These are phyloP conservation scores for Chondrilla cf. caribensis DNA, from an alignment of 37 sponge, comb jelly and placozoan genomes.

Conservation along the genomic window DNA sequence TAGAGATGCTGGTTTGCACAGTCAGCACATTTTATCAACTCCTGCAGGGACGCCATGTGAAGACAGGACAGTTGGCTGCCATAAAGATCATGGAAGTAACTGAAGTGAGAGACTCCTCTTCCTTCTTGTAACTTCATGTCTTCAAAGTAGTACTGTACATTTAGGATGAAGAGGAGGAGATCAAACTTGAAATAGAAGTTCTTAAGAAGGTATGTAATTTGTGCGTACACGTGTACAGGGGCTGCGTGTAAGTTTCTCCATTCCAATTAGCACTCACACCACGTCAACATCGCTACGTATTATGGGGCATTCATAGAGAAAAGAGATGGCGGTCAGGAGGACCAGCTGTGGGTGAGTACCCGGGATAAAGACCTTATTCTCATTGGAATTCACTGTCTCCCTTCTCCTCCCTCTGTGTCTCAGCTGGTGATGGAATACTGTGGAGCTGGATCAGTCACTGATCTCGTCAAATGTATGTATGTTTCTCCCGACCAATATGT, in stretches of 20 bases:
- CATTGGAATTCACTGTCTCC: background rate
- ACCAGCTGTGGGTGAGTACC: slow-evolving; percentile 87
- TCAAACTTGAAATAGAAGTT: slow-evolving; percentile 90
- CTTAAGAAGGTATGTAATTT: slow-evolving; percentile 71
- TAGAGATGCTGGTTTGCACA: too few species aligned
- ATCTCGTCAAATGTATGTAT: slow-evolving; percentile 66
- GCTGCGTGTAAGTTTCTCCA: background rate
- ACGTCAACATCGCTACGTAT: slow-evolving; percentile 95
- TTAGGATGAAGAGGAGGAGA: slow-evolving; percentile 97
- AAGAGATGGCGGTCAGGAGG: slow-evolving; percentile 70
- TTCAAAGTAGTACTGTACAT: background rate
- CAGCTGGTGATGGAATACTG: slow-evolving; percentile 99
- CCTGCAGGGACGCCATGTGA: slow-evolving; percentile 46
- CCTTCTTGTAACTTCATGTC: background rate
- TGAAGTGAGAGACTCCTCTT: slow-evolving; percentile 50
- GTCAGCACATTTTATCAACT: too few species aligned
- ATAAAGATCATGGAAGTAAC: slow-evolving; percentile 98
- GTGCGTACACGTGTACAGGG: slow-evolving; percentile 2
- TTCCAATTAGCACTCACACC: slow-evolving; percentile 77
- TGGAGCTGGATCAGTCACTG: slow-evolving; percentile 97
- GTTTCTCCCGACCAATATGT: background rate
- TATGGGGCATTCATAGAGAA: slow-evolving; percentile 96
- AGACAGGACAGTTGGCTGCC: slow-evolving; percentile 90
- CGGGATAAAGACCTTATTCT: background rate
- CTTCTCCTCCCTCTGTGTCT: background rate